Evolutionary conservation across 2,888 invertebrate species (phyloP).

Genomic region (Plagodis dolabraria): DNA sequence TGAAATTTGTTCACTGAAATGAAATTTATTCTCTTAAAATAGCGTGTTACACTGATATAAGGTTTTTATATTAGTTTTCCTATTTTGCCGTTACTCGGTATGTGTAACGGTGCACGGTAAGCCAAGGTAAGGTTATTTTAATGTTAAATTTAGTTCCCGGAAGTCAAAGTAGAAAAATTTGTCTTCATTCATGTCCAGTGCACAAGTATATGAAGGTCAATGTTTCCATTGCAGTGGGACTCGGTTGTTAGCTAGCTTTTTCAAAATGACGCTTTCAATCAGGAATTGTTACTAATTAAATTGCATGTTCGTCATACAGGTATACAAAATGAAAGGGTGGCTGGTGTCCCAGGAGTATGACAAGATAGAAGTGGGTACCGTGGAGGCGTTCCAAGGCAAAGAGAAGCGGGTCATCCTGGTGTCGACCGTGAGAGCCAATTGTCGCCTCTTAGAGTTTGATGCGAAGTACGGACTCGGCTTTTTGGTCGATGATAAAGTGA

Average conservation of each 20-base stretch:
- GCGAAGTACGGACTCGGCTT: conserved; percentile 83
- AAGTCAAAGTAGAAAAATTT: no score
- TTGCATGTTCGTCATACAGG: conserved; percentile 46
- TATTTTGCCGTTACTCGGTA: no score
- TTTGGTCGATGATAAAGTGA: conserved; percentile 76
- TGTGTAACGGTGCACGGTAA: no score
- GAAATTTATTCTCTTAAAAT: no score
- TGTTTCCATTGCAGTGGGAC: not conserved
- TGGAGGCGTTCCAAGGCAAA: conserved; percentile 95
- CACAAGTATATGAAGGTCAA: no score
- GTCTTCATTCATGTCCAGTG: no score
- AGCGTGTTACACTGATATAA: no score
- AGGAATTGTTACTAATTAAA: no score
- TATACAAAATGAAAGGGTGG: conserved; percentile 74
- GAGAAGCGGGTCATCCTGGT: conserved; percentile 93
- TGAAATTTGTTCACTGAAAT: no score
- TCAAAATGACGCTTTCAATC: not conserved
- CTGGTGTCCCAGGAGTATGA: conserved; percentile 59
- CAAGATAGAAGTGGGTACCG: conserved; percentile 90
- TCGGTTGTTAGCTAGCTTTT: not conserved
- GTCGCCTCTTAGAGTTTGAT: conserved; percentile 80
- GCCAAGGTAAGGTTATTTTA: no score
- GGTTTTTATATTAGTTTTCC: no score
- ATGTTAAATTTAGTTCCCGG: no score
- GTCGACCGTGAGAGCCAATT: conserved; percentile 90